Percentiles rank a stretch among this genome's conserved stretches.
phyloP scores from a whole-genome alignment of 2,888 invertebrate genomes.

The Unio delphinus region DNA sequence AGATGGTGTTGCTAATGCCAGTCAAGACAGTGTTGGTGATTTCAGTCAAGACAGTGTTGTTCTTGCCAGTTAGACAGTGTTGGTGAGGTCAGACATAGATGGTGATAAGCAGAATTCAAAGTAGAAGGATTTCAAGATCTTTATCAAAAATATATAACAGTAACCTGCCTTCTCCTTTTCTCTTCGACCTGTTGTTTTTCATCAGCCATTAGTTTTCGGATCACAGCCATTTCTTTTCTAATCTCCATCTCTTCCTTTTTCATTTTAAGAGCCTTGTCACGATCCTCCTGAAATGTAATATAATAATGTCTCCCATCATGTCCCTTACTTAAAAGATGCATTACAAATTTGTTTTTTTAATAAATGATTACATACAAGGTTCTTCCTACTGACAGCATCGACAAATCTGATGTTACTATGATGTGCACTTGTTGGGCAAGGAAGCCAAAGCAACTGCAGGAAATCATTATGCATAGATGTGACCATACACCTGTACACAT shows the following conservation, averaged over 20 bases:
- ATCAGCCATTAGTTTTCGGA: constrained; percentile 67
- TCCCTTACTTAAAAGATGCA: not conserved
- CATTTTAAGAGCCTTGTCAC: constrained; percentile 45
- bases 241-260: constrained; percentile 64
- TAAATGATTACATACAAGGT: not conserved
- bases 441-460: too few species aligned
- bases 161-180: constrained; percentile 42
- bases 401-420: too few species aligned
- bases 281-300: constrained; percentile 52
- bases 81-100: too few species aligned
- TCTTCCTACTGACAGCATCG: too few species aligned
- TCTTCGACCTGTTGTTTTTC: constrained; percentile 53
- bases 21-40: too few species aligned
- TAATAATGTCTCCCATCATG: not conserved
- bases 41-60: too few species aligned
- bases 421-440: too few species aligned
- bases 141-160: not conserved
- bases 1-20: too few species aligned
- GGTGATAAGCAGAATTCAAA: too few species aligned
- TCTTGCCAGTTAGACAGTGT: too few species aligned
- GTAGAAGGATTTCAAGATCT: not conserved
- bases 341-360: not conserved
- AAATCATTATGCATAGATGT: too few species aligned
- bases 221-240: constrained; percentile 63
- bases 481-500: too few species aligned